Evolutionary conservation across 2,888 invertebrate species (phyloP), one percentile per base, ranked within the genome.

Genomic region (Lepidonotus clava): DNA sequence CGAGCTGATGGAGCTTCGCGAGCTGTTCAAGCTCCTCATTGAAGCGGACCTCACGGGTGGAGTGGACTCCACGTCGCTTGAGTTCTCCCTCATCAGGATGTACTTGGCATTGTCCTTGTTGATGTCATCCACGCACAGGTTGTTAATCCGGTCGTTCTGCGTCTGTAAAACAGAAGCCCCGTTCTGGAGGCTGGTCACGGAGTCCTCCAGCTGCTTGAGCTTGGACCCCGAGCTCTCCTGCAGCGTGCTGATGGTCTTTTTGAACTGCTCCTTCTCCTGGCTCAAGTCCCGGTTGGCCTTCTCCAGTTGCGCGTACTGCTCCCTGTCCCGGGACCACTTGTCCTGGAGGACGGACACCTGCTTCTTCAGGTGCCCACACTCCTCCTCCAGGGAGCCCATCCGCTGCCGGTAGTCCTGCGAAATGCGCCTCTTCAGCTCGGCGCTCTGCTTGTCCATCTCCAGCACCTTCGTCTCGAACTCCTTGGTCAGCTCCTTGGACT

Each of bases 181-280:
- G 8, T n/a, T 24, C 28, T 38, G 67, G 8, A 61, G 4, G 41
- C 41, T 66, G 21, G 24, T 32, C n/a, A 84, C 85, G 28, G 84
- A 41, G 14, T 77, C 40, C 40, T 85, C 87, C 24, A 87, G 51
- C 67, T 87, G 61, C 5, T 83, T 34, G 14, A 87, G 53, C 38
- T 66, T 38, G 18, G 32, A 24, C 5, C 53, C 28, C 8, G 83
- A 83, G 21, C 21, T 51, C 67, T 85, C 66, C 83, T 85, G 85
- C 32, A 85, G 40, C 18, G 66, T 28, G 5, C 28, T n/a, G 0
- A 87, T 67, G 18, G 61, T 85, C 41, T 67, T 32, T 53, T 83
- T 85, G 38, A 85, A 66, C 32, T 87, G 66, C n/a, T 85, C 85
- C 67, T 83, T 85, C 83, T 87, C 80, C 32, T 24, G n/a, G 36